Evolutionary conservation across 1,140 invertebrate genomes (phyloP).

Genomic region (Trigoniulus corallinus): DNA sequence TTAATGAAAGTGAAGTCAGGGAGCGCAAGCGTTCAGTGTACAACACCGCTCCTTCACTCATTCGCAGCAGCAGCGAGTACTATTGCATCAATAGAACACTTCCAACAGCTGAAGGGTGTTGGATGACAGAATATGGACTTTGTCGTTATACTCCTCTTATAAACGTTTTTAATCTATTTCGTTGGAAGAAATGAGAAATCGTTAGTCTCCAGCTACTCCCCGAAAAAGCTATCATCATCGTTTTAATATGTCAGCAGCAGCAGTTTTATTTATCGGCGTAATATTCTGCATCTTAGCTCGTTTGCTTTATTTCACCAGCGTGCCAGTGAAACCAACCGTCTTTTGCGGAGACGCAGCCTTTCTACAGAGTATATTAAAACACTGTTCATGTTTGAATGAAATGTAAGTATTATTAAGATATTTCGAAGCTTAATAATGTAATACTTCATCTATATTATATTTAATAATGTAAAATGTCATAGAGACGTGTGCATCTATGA

Average conservation of each 20-base stretch:
- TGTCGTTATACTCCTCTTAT: no score
- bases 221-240: no score
- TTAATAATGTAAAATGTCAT: not conserved
- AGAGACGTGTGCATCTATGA: not conserved
- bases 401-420: constrained; percentile 41
- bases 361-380: constrained; percentile 52
- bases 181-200: no score
- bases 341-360: constrained; percentile 55
- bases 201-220: no score
- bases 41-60: no score
- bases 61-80: no score
- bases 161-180: no score
- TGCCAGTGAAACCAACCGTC: constrained; percentile 50
- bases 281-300: constrained; percentile 60
- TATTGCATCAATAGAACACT: no score
- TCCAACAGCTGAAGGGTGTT: no score
- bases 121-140: no score
- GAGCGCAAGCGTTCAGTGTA: no score
- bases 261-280: constrained; percentile 53
- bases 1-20: no score
- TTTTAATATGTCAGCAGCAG: constrained; percentile 53
- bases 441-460: not conserved
- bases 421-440: not conserved
- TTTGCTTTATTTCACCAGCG: constrained; percentile 62
- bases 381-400: constrained; percentile 52